Conservation (phyloP, 2,797 vertebrate genomes). For the Tragopan temminckii region DNA sequence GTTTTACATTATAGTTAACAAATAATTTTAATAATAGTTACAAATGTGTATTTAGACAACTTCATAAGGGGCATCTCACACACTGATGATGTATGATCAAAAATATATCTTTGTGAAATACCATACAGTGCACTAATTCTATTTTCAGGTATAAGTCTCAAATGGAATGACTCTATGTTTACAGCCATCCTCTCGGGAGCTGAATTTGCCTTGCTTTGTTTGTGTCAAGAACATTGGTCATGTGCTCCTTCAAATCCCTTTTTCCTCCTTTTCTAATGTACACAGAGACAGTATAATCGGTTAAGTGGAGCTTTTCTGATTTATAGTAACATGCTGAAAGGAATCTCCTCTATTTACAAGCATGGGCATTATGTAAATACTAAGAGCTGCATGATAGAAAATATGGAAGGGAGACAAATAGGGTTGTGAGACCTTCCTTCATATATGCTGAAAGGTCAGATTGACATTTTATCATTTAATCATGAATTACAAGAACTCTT, state of each 20-base stretch:
- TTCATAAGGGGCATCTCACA: no score
- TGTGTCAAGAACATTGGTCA: not conserved
- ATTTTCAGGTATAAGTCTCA: not conserved
- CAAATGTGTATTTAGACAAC: not conserved
- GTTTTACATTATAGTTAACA: not conserved
- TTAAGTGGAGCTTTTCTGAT: not conserved
- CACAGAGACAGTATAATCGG: not conserved
- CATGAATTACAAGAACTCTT: not conserved
- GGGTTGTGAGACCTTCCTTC: not conserved
- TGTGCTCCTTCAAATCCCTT: not conserved
- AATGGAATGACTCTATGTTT: not conserved
- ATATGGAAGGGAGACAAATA: not conserved
- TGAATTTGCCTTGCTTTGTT: not conserved
- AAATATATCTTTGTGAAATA: not conserved
- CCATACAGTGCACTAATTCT: not conserved
- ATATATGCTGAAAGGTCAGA: not conserved
- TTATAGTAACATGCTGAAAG: accelerated
- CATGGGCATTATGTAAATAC: not conserved
- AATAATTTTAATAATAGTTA: not conserved
- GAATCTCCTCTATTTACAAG: not conserved
- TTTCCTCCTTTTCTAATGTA: not conserved
- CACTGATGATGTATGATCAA: not conserved
- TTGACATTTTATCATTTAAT: not conserved
- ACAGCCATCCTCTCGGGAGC: not conserved
- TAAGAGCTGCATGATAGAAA: not conserved